Conservation (phyloP, 1,140 invertebrate genomes). For the Drosophila funebris region DNA sequence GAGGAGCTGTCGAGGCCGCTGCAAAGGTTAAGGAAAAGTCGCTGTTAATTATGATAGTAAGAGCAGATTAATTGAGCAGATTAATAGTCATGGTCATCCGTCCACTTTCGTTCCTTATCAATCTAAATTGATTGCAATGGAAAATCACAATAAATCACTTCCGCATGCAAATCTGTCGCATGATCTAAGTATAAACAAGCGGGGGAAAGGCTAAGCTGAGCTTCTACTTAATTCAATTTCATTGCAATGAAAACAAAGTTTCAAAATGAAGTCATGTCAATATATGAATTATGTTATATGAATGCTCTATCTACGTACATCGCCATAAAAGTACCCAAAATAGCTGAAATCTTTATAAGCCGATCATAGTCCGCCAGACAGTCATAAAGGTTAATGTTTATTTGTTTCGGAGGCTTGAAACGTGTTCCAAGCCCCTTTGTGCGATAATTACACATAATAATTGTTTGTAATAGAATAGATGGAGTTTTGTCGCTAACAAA, state of each 20-base stretch:
- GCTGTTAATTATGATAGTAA: not conserved
- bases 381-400: not conserved
- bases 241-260: too few species aligned
- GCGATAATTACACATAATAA: not conserved
- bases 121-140: not conserved
- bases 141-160: not conserved
- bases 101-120: not conserved
- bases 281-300: too few species aligned
- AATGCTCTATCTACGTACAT: too few species aligned
- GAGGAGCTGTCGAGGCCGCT: conserved; percentile 94
- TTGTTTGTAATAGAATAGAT: not conserved
- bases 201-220: not conserved
- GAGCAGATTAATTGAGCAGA: not conserved
- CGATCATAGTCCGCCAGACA: not conserved
- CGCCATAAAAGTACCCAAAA: not conserved
- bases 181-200: not conserved
- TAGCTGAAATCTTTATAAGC: not conserved
- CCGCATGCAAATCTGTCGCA: not conserved
- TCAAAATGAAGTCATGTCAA: too few species aligned
- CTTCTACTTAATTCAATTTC: too few species aligned
- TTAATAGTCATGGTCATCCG: not conserved
- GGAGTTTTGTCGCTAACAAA: not conserved
- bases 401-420: not conserved
- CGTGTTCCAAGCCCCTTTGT: not conserved
- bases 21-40: conserved; percentile 47